These are phyloP conservation scores for Heliopora coerulea DNA, from an alignment of 92 coral and sea anemone species.

Conservation along the genomic window DNA sequence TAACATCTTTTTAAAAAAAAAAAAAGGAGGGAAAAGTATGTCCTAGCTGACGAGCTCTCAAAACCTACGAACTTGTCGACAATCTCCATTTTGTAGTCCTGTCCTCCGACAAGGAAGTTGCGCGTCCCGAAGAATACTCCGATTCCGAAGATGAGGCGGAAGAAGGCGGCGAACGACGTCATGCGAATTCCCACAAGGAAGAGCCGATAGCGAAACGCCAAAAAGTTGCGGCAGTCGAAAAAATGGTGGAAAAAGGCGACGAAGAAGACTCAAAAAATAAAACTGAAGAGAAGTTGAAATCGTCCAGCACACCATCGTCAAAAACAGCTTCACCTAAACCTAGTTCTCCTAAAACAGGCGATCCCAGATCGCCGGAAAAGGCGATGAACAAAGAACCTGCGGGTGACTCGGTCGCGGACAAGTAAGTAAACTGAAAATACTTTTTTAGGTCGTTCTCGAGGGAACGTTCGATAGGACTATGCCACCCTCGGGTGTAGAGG, in stretches of 20 bases:
- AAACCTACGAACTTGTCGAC: too few relatives aligned
- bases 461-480: too few relatives aligned
- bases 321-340: slow-evolving; percentile 33
- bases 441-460: too few relatives aligned
- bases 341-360: slow-evolving; percentile 10
- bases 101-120: slow-evolving; percentile 86
- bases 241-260: slow-evolving; percentile 78
- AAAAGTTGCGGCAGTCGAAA: slow-evolving; percentile 55
- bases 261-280: slow-evolving; percentile 61
- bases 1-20: too few relatives aligned
- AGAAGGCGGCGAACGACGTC: slow-evolving; percentile 64
- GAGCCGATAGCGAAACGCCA: slow-evolving; percentile 68
- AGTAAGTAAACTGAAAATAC: slow-evolving; percentile 26
- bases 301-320: slow-evolving; percentile 26
- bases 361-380: slow-evolving; percentile 15
- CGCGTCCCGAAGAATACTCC: slow-evolving; percentile 82
- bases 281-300: slow-evolving; percentile 7
- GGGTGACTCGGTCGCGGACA: not conserved
- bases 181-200: slow-evolving; percentile 60
- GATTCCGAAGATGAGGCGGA: slow-evolving; percentile 99
- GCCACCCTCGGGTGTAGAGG: too few relatives aligned
- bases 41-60: too few relatives aligned
- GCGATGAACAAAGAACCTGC: not conserved
- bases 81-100: slow-evolving; percentile 55
- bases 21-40: too few relatives aligned